phyloP scores from a whole-genome alignment of 1,140 invertebrate genomes.

The Aricia agestis region DNA sequence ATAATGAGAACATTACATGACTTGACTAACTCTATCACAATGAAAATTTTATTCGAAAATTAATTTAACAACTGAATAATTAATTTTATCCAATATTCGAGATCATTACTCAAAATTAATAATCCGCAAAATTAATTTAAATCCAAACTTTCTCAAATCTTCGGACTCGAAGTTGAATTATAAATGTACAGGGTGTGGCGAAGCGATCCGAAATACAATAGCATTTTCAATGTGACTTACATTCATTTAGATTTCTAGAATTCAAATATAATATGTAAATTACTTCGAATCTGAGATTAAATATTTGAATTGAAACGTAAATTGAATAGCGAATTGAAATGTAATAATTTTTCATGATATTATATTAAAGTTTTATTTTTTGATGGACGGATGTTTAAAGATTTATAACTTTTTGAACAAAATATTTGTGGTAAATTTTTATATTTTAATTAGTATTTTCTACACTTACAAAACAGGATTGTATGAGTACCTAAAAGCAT shows the following conservation, averaged over 20 bases:
- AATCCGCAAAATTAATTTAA: slow-evolving; percentile 72
- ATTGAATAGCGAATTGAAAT: slow-evolving; percentile 11
- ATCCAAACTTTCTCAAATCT: slow-evolving; percentile 63
- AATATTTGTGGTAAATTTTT: no score
- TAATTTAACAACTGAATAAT: slow-evolving; percentile 10
- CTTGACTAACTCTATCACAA: not conserved
- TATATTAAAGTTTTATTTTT: slow-evolving; percentile 1
- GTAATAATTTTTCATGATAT: slow-evolving; percentile 7
- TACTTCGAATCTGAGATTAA: slow-evolving; percentile 12
- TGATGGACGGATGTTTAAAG: not conserved
- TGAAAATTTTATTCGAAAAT: slow-evolving; percentile 1
- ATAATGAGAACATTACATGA: not conserved
- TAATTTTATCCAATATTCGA: slow-evolving; percentile 46
- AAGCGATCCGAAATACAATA: slow-evolving; percentile 19
- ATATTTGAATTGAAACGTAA: slow-evolving; percentile 8
- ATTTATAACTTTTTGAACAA: not conserved
- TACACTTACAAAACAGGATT: not conserved
- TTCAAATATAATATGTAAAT: slow-evolving; percentile 15
- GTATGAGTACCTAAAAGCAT: no score
- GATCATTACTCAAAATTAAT: slow-evolving; percentile 72
- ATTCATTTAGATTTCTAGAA: slow-evolving; percentile 20
- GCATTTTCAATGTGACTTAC: slow-evolving; percentile 21
- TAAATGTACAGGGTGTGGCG: slow-evolving; percentile 48
- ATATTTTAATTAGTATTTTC: no score
- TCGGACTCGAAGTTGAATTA: slow-evolving; percentile 42